Percentiles rank a stretch among this genome's conserved stretches.
These are phyloP conservation scores for Scaptomyza flava DNA, from an alignment of 2,888 invertebrate genomes.

Conservation along the genomic window DNA sequence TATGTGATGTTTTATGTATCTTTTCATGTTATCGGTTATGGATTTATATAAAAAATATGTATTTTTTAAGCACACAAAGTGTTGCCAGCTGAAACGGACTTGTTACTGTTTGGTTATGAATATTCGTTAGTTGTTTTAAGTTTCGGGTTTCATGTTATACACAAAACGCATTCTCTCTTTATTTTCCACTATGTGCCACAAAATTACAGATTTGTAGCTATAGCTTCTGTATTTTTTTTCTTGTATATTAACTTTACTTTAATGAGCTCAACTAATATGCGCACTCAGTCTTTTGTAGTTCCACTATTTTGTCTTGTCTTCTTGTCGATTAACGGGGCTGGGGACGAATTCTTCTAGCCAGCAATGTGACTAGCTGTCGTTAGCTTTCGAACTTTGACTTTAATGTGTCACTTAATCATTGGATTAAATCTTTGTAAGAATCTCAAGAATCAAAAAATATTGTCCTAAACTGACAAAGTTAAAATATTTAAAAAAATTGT, in stretches of 20 bases:
- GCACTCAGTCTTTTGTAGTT: slow-evolving; percentile 83
- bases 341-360: slow-evolving; percentile 34
- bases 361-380: slow-evolving; percentile 32
- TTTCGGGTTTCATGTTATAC: slow-evolving; percentile 57
- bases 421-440: neutral
- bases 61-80: slow-evolving; percentile 53
- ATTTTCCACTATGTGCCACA: slow-evolving; percentile 21
- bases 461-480: neutral
- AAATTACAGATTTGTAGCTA: slow-evolving; percentile 26
- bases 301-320: slow-evolving; percentile 77
- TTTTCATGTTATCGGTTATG: slow-evolving; percentile 56
- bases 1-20: slow-evolving; percentile 39
- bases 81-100: slow-evolving; percentile 80
- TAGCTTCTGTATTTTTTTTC: slow-evolving; percentile 27
- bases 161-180: slow-evolving; percentile 46
- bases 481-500: neutral
- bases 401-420: neutral
- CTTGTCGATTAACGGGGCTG: slow-evolving; percentile 50
- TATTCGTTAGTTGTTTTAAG: slow-evolving; percentile 28
- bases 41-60: slow-evolving; percentile 67
- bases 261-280: slow-evolving; percentile 81
- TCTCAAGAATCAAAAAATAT: neutral
- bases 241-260: slow-evolving; percentile 66
- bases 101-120: slow-evolving; percentile 58
- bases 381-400: slow-evolving; percentile 23